A percentile compares a stretch with the other conserved stretches of the same genome.
These are phyloP conservation scores for Neoascia interrupta DNA, from an alignment of 2,888 invertebrate genomes.

Conservation along the genomic window DNA sequence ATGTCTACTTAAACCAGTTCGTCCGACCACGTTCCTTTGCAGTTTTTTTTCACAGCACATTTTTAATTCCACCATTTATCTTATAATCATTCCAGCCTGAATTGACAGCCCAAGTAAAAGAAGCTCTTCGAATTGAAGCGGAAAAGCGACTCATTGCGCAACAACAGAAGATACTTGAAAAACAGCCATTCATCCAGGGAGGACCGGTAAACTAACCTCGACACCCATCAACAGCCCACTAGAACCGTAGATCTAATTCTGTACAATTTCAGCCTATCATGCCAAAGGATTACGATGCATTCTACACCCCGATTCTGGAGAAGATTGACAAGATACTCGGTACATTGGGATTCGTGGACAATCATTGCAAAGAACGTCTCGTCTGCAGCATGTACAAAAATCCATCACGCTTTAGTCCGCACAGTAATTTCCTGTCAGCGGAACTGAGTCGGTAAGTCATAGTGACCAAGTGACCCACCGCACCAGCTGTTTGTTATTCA, in stretches of 20 bases:
- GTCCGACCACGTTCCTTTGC: too few relatives aligned
- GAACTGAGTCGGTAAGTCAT: slow-evolving; percentile 91
- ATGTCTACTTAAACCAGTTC: too few relatives aligned
- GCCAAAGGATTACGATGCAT: slow-evolving; percentile 81
- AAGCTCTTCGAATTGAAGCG: slow-evolving; percentile 82
- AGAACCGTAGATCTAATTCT: neutral
- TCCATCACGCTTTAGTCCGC: slow-evolving; percentile 89
- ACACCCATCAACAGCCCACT: neutral
- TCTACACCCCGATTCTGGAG: slow-evolving; percentile 89
- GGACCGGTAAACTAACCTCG: slow-evolving; percentile 74
- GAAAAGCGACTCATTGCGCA: slow-evolving; percentile 82
- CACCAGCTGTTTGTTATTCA: slow-evolving; percentile 38
- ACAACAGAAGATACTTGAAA: slow-evolving; percentile 82
- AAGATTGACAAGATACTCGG: slow-evolving; percentile 87
- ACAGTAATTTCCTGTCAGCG: slow-evolving; percentile 92
- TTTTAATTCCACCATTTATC: too few relatives aligned
- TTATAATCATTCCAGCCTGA: slow-evolving; percentile 77
- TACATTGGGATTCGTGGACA: slow-evolving; percentile 86
- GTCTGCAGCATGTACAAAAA: slow-evolving; percentile 92
- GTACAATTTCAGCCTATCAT: slow-evolving; percentile 75
- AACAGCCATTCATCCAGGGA: slow-evolving; percentile 79
- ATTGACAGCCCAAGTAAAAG: slow-evolving; percentile 81
- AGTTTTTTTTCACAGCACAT: too few relatives aligned
- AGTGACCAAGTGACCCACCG: slow-evolving; percentile 11
- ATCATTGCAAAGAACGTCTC: slow-evolving; percentile 88